Conservation (phyloP, 2,797 vertebrate species). For the Periophthalmus magnuspinnatus region DNA sequence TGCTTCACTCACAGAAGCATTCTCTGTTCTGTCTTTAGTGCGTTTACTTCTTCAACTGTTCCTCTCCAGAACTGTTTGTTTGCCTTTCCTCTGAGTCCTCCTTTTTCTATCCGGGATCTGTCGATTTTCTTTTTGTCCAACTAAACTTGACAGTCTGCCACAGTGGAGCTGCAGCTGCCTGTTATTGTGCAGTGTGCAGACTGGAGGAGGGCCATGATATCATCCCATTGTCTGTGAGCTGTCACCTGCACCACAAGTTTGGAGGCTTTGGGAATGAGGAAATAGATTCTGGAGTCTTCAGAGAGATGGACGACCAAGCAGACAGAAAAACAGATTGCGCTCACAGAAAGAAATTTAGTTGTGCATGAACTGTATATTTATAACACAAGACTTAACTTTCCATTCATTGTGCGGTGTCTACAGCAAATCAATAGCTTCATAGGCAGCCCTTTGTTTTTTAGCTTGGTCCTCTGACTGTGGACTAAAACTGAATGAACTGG, state of each 20-base stretch:
- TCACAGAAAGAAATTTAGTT: slow-evolving; percentile 4
- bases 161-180: slow-evolving; percentile 46
- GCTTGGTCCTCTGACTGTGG: background rate
- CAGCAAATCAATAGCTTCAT: background rate
- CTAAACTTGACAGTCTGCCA: slow-evolving; percentile 52
- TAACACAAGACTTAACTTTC: background rate
- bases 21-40: background rate
- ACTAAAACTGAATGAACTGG: background rate
- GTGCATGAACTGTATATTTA: background rate
- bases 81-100: slow-evolving; percentile 8
- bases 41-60: slow-evolving; percentile 1
- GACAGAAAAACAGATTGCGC: slow-evolving; percentile 14
- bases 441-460: background rate
- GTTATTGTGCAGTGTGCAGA: slow-evolving; percentile 55
- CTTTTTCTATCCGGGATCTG: slow-evolving; percentile 5
- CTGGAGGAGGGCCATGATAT: slow-evolving; percentile 49
- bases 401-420: background rate
- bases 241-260: slow-evolving; percentile 68
- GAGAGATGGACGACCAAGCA: slow-evolving; percentile 25
- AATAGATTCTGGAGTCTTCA: slow-evolving; percentile 14
- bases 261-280: slow-evolving; percentile 29
- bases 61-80: background rate
- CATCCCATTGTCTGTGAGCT: slow-evolving; percentile 69
- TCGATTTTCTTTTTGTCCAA: slow-evolving; percentile 11
- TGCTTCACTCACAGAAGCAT: slow-evolving; percentile 11